Conservation (phyloP, 2,113 vertebrate genomes). For the Puffinus mauretanicus region DNA sequence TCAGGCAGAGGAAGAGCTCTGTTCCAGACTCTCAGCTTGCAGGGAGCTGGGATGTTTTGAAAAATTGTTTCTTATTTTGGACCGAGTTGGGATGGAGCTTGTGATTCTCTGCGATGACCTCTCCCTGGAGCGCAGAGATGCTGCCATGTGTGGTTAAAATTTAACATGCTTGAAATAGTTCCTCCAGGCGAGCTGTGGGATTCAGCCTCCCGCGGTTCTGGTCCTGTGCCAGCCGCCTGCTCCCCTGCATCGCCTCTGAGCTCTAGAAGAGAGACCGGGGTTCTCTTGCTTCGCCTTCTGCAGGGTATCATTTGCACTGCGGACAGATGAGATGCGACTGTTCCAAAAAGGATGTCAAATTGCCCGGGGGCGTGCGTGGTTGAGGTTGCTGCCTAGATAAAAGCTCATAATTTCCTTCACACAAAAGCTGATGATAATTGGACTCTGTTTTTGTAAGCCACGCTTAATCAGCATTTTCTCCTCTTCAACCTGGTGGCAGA, state of each 20-base stretch:
- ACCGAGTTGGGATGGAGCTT: neutral
- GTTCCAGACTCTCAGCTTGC: neutral
- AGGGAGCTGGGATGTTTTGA: constrained; percentile 15
- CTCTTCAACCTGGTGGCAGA: neutral
- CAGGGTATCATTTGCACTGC: neutral
- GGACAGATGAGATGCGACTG: neutral
- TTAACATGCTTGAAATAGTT: constrained; percentile 39
- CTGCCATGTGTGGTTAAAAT: constrained; percentile 53
- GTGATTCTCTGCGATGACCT: constrained; percentile 19
- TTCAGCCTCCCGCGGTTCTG: neutral
- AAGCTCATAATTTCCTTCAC: neutral
- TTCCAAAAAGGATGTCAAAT: accelerated
- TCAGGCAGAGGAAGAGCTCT: neutral
- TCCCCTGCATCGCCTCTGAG: neutral
- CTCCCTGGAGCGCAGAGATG: neutral
- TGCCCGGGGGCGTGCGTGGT: accelerated
- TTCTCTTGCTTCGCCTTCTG: neutral
- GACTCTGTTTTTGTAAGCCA: neutral
- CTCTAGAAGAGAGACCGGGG: neutral
- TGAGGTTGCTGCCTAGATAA: neutral
- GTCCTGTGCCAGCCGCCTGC: constrained; percentile 4
- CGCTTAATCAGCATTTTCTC: neutral
- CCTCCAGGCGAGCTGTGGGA: neutral
- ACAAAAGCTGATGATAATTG: neutral
- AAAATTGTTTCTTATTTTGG: constrained; percentile 52